phyloP scores from a whole-genome alignment of 2,888 invertebrate species.

The Phymatocera aterrima region DNA sequence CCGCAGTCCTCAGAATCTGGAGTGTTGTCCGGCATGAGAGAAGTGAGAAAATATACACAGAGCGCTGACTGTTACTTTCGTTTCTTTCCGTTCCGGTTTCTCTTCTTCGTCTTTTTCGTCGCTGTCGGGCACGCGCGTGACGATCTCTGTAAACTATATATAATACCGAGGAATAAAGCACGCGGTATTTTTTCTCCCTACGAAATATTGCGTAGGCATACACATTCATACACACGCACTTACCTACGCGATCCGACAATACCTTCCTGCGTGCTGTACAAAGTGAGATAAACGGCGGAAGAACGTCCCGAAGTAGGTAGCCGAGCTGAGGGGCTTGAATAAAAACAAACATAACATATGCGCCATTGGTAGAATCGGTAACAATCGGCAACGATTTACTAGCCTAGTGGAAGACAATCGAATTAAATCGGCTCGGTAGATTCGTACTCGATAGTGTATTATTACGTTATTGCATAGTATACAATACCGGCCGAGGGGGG shows the following conservation, averaged over 20 bases:
- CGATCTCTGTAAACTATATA: too few relatives aligned
- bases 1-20: background rate
- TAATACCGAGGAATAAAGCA: too few relatives aligned
- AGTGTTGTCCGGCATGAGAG: background rate
- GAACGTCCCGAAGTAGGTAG: background rate
- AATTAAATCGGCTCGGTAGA: slow-evolving; percentile 35
- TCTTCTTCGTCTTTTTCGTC: too few relatives aligned
- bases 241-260: too few relatives aligned
- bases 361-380: slow-evolving; percentile 44
- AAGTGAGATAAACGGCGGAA: background rate
- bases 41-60: background rate
- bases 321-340: background rate
- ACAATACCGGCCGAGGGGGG: too few relatives aligned
- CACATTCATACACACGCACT: too few relatives aligned
- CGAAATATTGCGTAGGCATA: too few relatives aligned
- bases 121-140: too few relatives aligned
- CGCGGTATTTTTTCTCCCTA: too few relatives aligned
- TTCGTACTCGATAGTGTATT: slow-evolving; percentile 36
- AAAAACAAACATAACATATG: slow-evolving; percentile 51
- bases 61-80: slow-evolving; percentile 4
- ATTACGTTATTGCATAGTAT: background rate
- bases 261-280: too few relatives aligned
- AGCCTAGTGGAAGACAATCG: slow-evolving; percentile 47
- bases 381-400: slow-evolving; percentile 58
- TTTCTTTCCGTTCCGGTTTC: background rate